Evolutionary conservation across 53 echinoderm and acorn worm species (phyloP).

Genomic region (Apostichopus leukothele): DNA sequence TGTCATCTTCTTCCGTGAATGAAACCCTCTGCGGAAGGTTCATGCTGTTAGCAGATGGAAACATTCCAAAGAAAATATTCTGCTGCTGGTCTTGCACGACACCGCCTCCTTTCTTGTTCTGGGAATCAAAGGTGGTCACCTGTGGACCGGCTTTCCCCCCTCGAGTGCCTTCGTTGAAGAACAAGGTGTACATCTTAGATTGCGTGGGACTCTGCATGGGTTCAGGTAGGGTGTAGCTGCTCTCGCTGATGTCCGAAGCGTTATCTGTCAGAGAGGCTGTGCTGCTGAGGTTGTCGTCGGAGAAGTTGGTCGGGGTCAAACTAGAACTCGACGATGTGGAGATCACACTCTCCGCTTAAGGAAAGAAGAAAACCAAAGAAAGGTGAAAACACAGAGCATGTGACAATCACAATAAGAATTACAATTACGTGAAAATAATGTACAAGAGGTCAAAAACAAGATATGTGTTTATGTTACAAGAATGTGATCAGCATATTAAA

Average conservation of each 20-base stretch:
- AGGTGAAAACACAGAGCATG: too few species aligned
- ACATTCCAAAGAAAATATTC: constrained; percentile 72
- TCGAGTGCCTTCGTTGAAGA: constrained; percentile 59
- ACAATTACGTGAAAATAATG: too few species aligned
- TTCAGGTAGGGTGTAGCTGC: constrained; percentile 70
- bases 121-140: constrained; percentile 35
- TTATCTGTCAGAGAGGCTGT: constrained; percentile 71
- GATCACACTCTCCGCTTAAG: constrained; percentile 31
- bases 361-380: not conserved
- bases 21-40: not conserved
- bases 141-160: constrained; percentile 35
- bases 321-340: constrained; percentile 33
- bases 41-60: constrained; percentile 47
- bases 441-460: too few species aligned
- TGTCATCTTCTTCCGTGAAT: not conserved
- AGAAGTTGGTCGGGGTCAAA: constrained; percentile 48
- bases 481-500: too few species aligned
- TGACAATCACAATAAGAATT: too few species aligned
- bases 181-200: constrained; percentile 81
- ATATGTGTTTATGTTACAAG: too few species aligned
- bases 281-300: constrained; percentile 66
- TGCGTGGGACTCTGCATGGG: constrained; percentile 76
- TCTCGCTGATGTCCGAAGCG: constrained; percentile 75
- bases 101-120: constrained; percentile 3
- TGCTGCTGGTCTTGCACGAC: not conserved